Evolutionary conservation across 2,797 vertebrate species (phyloP).

Genomic region (Rousettus madagascariensis): DNA sequence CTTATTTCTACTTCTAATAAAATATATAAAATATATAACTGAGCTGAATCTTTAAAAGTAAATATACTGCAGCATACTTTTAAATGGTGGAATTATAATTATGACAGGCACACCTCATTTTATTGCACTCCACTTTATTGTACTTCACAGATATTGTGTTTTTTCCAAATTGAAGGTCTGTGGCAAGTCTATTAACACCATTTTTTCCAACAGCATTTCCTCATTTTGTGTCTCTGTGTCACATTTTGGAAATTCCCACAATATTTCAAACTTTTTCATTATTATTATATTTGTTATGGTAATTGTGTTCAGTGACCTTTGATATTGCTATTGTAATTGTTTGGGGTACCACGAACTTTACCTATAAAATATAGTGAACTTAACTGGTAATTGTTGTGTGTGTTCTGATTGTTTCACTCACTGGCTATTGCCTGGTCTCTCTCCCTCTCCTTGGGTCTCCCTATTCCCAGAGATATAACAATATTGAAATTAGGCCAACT

Average conservation of each 20-base stretch:
- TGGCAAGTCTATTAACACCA: neutral
- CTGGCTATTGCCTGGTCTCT: neutral
- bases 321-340: neutral
- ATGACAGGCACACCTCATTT: neutral
- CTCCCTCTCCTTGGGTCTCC: neutral
- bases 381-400: neutral
- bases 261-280: neutral
- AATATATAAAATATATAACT: constrained; percentile 43
- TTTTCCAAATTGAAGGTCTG: neutral
- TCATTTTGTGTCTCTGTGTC: neutral
- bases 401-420: neutral
- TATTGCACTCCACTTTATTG: neutral
- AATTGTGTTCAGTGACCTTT: neutral
- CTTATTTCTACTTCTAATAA: constrained; percentile 26
- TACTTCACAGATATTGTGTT: too few relatives aligned
- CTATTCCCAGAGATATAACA: neutral
- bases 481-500: neutral
- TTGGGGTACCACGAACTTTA: neutral
- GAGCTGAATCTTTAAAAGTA: constrained; percentile 9
- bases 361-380: neutral
- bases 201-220: neutral
- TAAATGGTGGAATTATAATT: neutral
- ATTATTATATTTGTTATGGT: neutral
- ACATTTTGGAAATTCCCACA: neutral
- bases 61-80: neutral